Evolutionary conservation across 2,113 vertebrate species (phyloP), one percentile per base, ranked within the genome.

Genomic region (Falcunculus frontatus): DNA sequence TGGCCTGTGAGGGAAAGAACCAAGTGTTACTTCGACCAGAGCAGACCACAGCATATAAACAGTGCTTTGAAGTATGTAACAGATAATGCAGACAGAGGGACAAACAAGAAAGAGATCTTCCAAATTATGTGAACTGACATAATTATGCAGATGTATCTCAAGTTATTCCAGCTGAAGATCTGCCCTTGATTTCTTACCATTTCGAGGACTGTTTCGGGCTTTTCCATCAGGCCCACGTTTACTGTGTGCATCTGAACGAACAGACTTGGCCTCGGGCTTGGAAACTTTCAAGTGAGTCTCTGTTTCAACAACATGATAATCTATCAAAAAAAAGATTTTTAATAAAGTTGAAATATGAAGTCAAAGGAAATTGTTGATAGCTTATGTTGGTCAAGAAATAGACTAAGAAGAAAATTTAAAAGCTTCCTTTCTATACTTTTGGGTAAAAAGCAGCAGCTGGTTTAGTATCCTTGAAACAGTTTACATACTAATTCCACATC

Each of bases 281-380:
- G 98, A 84, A 47, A 98, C 95, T 25, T 98, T 98, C 91, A 98
- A 96, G 93, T 98, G 98, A 35, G 97, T 97, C 87, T 98, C 97
- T 16, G 98, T 97, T 79, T 99, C 97, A 37, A 97, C 96, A 3
- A 98, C 74, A 6, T 16, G 98, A 90, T 96, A 98, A 98, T 98
- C 98, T 98, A 81, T 44, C 33, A 96, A 95, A 93, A 93, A 44
- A 39, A 97, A 95, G 49, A 95, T 6, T 53, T 96, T 92, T 96
- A 97, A 60, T 7, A 46, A 60, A 79, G 63, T 44, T 89, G 26
- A 92, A 95, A 63, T 52, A 56, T 1, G 4, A 82, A 93, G 17
- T 52, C 19, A 60, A 75, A 75, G 30, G 39, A 78, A 80, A 68
- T 35, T 30, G 6, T 9, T 50, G 19, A 41, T 42, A 55, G 9